Evolutionary conservation across 1,140 invertebrate species (phyloP).

Genomic region (Formica selysi): DNA sequence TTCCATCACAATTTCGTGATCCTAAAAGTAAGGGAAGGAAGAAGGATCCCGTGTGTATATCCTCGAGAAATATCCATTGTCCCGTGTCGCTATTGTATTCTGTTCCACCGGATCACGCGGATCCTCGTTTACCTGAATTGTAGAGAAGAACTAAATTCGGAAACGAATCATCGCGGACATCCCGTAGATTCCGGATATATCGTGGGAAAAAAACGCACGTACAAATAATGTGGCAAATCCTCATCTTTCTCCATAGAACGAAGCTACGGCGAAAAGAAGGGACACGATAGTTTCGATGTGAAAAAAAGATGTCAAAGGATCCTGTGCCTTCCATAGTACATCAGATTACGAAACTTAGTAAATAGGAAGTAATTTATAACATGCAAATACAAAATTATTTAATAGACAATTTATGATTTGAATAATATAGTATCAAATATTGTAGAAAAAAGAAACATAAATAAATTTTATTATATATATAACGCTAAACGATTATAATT

Average conservation of each 20-base stretch:
- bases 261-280: slow-evolving; percentile 1
- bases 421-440: background rate
- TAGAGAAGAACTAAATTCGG: slow-evolving; percentile 60
- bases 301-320: slow-evolving; percentile 20
- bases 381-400: background rate
- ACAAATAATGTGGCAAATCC: slow-evolving; percentile 44
- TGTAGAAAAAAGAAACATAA: no score
- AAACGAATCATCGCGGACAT: slow-evolving; percentile 57
- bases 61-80: slow-evolving; percentile 52
- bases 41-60: slow-evolving; percentile 12
- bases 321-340: background rate
- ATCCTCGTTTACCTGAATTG: slow-evolving; percentile 69
- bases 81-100: slow-evolving; percentile 66
- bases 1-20: slow-evolving; percentile 59
- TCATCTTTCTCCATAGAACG: background rate
- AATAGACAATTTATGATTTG: background rate
- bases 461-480: no score
- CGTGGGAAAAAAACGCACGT: slow-evolving; percentile 68
- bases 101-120: slow-evolving; percentile 34
- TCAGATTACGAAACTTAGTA: background rate
- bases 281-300: slow-evolving; percentile 1
- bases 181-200: slow-evolving; percentile 41
- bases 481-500: background rate
- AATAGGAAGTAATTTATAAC: slow-evolving; percentile 10
- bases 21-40: slow-evolving; percentile 19